These are phyloP conservation scores for Ahaetulla prasina DNA, from an alignment of 2,113 vertebrate species.

Conservation along the genomic window DNA sequence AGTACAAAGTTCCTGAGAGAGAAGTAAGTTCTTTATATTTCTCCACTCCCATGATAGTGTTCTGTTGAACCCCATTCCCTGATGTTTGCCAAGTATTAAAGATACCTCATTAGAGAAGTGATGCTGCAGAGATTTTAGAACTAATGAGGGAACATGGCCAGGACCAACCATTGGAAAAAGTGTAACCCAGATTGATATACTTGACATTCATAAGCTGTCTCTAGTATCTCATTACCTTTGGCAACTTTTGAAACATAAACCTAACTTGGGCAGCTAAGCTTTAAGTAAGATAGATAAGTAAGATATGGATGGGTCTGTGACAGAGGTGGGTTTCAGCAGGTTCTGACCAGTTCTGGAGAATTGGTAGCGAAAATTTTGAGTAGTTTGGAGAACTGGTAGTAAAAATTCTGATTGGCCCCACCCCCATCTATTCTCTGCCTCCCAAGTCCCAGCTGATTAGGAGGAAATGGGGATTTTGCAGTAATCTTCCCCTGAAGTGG, in stretches of 20 bases:
- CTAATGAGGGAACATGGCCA: background rate
- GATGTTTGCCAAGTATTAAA: background rate
- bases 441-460: too few relatives aligned
- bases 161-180: background rate
- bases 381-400: too few relatives aligned
- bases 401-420: too few relatives aligned
- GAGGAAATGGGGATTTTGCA: too few relatives aligned
- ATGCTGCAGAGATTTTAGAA: background rate
- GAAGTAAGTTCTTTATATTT: background rate
- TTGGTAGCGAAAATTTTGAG: too few relatives aligned
- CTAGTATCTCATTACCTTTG: background rate
- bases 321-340: too few relatives aligned
- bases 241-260: background rate
- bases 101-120: background rate
- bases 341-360: too few relatives aligned
- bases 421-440: too few relatives aligned
- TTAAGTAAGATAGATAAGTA: background rate
- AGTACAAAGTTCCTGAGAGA: background rate
- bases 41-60: background rate
- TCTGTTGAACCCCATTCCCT: background rate
- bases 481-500: too few relatives aligned
- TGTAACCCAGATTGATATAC: background rate
- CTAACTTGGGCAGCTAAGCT: background rate
- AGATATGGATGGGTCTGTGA: background rate
- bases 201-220: background rate